Percentiles rank a stretch among this genome's conserved stretches.
Conservation (phyloP, 2,797 vertebrate species). For the Malacoraja senta region DNA sequence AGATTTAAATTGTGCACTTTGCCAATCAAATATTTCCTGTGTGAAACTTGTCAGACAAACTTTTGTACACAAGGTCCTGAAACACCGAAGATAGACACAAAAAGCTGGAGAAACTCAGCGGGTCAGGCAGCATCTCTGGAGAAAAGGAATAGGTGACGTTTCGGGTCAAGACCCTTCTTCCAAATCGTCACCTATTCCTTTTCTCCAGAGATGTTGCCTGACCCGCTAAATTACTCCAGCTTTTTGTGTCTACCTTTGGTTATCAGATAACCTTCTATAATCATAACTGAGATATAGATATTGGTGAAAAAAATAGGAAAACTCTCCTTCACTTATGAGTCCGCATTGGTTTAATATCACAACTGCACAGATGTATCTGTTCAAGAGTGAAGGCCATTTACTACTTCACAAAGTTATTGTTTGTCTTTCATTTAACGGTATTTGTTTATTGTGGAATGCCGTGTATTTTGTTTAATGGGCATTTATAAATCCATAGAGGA, state of each 20-base stretch:
- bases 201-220: too few relatives aligned
- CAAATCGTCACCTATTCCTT: too few relatives aligned
- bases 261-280: neutral
- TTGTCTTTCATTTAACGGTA: neutral
- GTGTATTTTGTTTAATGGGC: neutral
- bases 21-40: neutral
- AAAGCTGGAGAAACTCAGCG: too few relatives aligned
- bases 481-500: neutral
- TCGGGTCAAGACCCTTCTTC: too few relatives aligned
- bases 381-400: neutral
- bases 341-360: neutral
- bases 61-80: neutral
- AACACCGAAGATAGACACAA: too few relatives aligned
- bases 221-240: too few relatives aligned
- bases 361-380: neutral
- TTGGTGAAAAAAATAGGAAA: neutral
- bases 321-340: neutral
- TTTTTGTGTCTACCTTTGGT: too few relatives aligned
- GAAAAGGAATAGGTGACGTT: too few relatives aligned
- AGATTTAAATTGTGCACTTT: neutral
- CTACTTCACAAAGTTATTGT: neutral
- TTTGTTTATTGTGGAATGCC: neutral
- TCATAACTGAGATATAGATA: neutral
- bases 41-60: neutral
- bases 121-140: too few relatives aligned